These are phyloP conservation scores for Salmo trutta DNA, from an alignment of 2,797 vertebrate genomes.

Conservation along the genomic window DNA sequence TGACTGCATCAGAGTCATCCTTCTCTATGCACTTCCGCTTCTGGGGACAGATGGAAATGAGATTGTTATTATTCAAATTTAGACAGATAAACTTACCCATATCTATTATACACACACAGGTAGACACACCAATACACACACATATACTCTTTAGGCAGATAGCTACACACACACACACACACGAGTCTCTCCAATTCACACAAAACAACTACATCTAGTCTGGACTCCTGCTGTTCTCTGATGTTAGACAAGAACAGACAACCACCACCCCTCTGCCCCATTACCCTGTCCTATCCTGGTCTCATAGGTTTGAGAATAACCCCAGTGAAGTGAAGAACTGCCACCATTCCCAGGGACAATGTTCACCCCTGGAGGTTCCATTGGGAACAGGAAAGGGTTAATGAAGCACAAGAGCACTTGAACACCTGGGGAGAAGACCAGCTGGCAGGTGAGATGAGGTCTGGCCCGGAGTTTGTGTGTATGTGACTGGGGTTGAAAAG, in stretches of 20 bases:
- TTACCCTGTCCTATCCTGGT: constrained; percentile 2
- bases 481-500: constrained; percentile 24
- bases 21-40: constrained; percentile 88
- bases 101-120: too few species aligned
- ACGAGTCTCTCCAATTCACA: background rate
- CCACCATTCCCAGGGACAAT: constrained; percentile 40
- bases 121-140: background rate
- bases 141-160: background rate
- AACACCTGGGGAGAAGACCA: constrained; percentile 55
- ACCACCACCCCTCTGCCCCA: constrained; percentile 24
- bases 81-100: too few species aligned
- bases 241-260: background rate
- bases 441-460: constrained; percentile 50
- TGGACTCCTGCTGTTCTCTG: background rate
- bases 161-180: constrained; percentile 4
- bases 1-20: constrained; percentile 81
- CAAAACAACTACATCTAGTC: background rate
- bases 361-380: constrained; percentile 54
- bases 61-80: background rate
- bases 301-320: constrained; percentile 1
- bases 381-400: constrained; percentile 62
- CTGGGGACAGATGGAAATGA: constrained; percentile 65
- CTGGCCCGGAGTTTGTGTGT: constrained; percentile 16
- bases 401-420: constrained; percentile 53
- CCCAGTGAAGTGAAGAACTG: constrained; percentile 6